Percentiles rank a stretch among this genome's conserved stretches.
Evolutionary conservation across 1,140 invertebrate genomes (phyloP).

Genomic region (Euwallacea fornicatus): DNA sequence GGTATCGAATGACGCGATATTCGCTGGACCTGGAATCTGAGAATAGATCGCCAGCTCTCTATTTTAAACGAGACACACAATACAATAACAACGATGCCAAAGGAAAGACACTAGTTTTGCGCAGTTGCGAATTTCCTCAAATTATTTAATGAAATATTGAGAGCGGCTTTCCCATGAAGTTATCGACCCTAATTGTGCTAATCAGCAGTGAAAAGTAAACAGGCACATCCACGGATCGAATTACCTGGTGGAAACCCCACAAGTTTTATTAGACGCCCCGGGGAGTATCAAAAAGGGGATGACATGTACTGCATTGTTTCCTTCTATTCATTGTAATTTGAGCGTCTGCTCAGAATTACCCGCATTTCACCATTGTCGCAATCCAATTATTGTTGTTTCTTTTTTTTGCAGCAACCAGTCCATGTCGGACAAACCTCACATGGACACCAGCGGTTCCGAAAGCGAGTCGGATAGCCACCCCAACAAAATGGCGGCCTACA

Average conservation of each 20-base stretch:
- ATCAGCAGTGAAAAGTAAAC: constrained; percentile 25
- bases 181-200: constrained; percentile 26
- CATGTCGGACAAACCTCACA: constrained; percentile 49
- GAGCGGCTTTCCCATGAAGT: constrained; percentile 21
- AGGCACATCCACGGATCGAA: constrained; percentile 40
- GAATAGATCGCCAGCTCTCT: constrained; percentile 36
- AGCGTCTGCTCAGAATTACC: no score
- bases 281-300: constrained; percentile 18
- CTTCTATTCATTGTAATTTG: not conserved
- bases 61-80: constrained; percentile 36
- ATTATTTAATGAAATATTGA: not conserved
- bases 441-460: constrained; percentile 53
- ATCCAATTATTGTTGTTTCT: constrained; percentile 27
- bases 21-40: constrained; percentile 40
- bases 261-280: constrained; percentile 45
- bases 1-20: constrained; percentile 39
- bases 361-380: no score
- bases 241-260: constrained; percentile 45
- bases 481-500: constrained; percentile 43
- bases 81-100: not conserved
- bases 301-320: constrained; percentile 12
- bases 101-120: constrained; percentile 10
- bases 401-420: constrained; percentile 49
- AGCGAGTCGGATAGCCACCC: constrained; percentile 49
- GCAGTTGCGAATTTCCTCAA: constrained; percentile 10